Evolutionary conservation across 35 echinoderm and acorn worm genomes (phyloP), one percentile per base, ranked within the genome.

Genomic region (Ophioderma brevispina): DNA sequence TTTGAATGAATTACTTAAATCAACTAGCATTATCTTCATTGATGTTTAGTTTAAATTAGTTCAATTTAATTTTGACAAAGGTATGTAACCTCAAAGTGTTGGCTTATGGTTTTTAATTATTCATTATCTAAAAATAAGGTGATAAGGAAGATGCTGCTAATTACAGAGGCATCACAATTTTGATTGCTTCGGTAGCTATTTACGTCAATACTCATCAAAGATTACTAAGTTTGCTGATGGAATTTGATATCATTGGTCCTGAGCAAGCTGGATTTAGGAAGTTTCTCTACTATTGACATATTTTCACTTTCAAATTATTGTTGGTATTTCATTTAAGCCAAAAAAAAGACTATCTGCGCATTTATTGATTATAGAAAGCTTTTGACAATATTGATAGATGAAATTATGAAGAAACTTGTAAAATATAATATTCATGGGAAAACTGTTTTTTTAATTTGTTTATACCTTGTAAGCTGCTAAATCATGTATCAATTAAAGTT

Each of bases 321-420:
- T n/a, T 46, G n/a, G 91, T 82, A 49, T 82, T 76, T 25, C 77
- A 89, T 84, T 28, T 84, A 10, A 40, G 40, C 81, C 79, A 84
- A 64, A 79, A n/a, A 30, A 38, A 89, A 32, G 82, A 37, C 23
- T 94, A 32, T 80, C 25, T 94, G 92, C 40, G 87, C 92, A 86
- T 90, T 59, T 86, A n/a, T n/a, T 39, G 92, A 94, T 75, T 90
- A 90, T 35, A 52, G n/a, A 94, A 94, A 79, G 81, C n/a, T 25
- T 90, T 94, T 81, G 87, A 94, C 79, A 43, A 43, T 64, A 43
- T 94, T 49, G 64, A 90, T 49, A 86, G 80, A 85, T 86, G 5
- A 78, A 39, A 5, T 79, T 84, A 2, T 88, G 79, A 82, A 50
- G 76, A 93, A 91, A 56, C 40, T 90, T 81, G 80, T 81, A 18